Percentiles rank a stretch among this genome's conserved stretches.
Evolutionary conservation across 2,113 vertebrate species (phyloP).

Genomic region (Montifringilla adamsi): DNA sequence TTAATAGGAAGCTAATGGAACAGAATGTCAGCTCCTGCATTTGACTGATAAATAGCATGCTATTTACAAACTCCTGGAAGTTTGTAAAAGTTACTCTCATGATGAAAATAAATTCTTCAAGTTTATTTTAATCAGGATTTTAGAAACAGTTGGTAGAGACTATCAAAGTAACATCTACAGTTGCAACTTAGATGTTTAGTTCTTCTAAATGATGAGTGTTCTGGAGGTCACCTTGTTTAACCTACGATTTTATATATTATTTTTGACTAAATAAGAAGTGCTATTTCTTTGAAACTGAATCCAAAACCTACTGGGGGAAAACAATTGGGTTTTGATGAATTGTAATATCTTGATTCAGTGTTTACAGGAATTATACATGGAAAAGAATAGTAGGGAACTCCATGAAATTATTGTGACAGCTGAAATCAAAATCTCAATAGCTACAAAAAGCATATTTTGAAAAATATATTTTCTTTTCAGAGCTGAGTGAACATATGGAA

Average conservation of each 20-base stretch:
- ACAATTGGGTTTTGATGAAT: background rate
- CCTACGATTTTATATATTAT: background rate
- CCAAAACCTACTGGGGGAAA: background rate
- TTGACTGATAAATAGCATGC: background rate
- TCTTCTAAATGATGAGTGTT: background rate
- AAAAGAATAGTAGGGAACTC: background rate
- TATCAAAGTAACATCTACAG: background rate
- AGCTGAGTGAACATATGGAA: background rate
- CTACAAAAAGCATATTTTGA: background rate
- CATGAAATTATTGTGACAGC: constrained; percentile 58
- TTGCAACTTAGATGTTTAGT: background rate
- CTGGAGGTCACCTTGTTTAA: background rate
- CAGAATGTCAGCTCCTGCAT: background rate
- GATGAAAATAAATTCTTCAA: background rate
- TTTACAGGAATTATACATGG: constrained; percentile 12
- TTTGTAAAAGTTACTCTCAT: background rate
- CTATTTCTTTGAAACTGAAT: background rate
- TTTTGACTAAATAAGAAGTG: background rate
- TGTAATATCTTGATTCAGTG: background rate
- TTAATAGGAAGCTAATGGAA: constrained; percentile 11
- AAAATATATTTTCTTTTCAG: background rate
- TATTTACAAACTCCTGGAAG: background rate
- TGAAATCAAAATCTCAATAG: background rate
- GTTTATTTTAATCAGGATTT: background rate
- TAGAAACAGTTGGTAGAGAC: background rate